phyloP scores from a whole-genome alignment of 2,113 vertebrate species.

The Spermophilus dauricus region DNA sequence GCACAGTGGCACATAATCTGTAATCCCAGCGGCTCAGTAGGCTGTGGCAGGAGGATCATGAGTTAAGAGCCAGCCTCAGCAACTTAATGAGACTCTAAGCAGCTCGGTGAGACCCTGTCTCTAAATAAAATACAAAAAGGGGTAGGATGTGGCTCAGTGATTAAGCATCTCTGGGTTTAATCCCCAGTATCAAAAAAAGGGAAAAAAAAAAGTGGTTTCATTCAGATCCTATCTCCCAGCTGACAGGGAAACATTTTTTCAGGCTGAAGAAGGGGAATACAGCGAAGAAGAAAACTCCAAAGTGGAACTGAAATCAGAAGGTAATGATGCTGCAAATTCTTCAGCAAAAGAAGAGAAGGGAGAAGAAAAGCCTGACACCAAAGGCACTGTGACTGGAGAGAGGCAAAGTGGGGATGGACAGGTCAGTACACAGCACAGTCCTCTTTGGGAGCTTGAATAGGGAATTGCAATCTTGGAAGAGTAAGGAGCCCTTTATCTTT shows the following conservation, averaged over 20 bases:
- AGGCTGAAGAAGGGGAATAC: slow-evolving; percentile 92
- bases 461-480: neutral
- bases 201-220: neutral
- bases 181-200: neutral
- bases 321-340: slow-evolving; percentile 85
- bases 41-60: no score
- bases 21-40: no score
- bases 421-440: slow-evolving; percentile 86
- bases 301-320: slow-evolving; percentile 89
- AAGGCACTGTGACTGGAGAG: slow-evolving; percentile 93
- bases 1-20: no score
- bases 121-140: no score
- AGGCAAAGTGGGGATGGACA: slow-evolving; percentile 98
- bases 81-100: no score
- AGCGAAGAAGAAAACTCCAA: slow-evolving; percentile 94
- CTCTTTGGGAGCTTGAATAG: neutral
- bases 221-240: neutral
- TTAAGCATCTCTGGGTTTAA: no score
- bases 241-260: slow-evolving; percentile 66
- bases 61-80: no score
- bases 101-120: no score
- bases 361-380: slow-evolving; percentile 90
- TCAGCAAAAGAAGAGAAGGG: slow-evolving; percentile 87
- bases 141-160: no score
- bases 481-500: slow-evolving; percentile 62